phyloP scores from a whole-genome alignment of 2,113 vertebrate species.

The Burhinus oedicnemus region DNA sequence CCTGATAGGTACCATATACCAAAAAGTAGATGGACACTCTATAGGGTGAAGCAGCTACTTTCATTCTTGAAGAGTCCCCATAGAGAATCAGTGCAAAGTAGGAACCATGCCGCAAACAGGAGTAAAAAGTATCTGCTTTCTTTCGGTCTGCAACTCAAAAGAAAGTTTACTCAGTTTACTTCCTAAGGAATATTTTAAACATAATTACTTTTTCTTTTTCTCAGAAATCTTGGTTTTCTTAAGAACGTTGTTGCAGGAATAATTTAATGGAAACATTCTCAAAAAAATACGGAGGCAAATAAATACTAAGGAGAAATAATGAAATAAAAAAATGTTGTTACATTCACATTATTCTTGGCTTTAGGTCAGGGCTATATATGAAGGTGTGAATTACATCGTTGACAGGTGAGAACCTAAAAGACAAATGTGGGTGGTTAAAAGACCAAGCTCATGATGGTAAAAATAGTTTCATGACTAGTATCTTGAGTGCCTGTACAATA shows the following conservation, averaged over 20 bases:
- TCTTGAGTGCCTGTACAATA: conserved; percentile 1
- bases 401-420: conserved; percentile 57
- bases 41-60: background rate
- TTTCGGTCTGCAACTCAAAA: background rate
- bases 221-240: background rate
- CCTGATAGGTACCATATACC: background rate
- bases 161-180: background rate
- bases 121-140: background rate
- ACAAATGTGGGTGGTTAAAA: conserved; percentile 54
- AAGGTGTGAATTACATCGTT: conserved; percentile 49
- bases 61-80: background rate
- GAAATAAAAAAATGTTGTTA: background rate
- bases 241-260: background rate
- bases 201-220: background rate
- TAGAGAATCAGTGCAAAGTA: background rate
- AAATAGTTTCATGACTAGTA: conserved; percentile 56
- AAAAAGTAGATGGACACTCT: background rate
- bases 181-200: background rate
- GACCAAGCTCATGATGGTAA: conserved; percentile 9
- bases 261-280: background rate
- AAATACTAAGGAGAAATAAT: background rate
- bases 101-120: background rate
- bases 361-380: conserved; percentile 16
- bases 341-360: conserved; percentile 45
- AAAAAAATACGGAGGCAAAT: background rate